A percentile compares a stretch with the other conserved stretches of the same genome.
These are phyloP conservation scores for Dasyurus viverrinus DNA, from an alignment of 2,113 vertebrate species.

Conservation along the genomic window DNA sequence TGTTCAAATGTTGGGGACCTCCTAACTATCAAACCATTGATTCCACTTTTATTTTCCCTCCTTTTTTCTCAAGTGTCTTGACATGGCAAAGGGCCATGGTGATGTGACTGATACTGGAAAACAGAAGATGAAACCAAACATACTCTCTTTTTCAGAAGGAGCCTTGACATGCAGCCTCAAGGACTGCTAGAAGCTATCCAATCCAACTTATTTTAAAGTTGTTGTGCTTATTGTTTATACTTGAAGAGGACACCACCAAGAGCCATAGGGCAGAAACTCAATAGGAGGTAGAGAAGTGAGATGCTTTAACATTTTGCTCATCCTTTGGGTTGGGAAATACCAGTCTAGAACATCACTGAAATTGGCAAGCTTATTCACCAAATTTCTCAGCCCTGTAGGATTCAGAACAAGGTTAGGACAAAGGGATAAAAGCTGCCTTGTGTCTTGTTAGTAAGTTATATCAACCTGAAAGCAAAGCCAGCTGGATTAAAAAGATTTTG, in stretches of 20 bases:
- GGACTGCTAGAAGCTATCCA: background rate
- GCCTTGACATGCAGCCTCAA: background rate
- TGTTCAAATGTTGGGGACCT: background rate
- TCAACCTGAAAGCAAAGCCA: background rate
- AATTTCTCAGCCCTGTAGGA: background rate
- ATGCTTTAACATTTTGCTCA: background rate
- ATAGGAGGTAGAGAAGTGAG: background rate
- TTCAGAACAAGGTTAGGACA: background rate
- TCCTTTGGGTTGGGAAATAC: background rate
- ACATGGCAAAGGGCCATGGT: background rate
- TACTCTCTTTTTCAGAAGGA: background rate
- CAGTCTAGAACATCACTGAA: background rate
- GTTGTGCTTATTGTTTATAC: too few species aligned
- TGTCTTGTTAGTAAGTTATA: constrained; percentile 5
- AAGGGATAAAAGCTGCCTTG: background rate
- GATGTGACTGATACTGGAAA: background rate
- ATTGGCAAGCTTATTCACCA: constrained; percentile 24
- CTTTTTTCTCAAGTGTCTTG: background rate
- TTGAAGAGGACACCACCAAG: background rate
- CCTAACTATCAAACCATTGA: background rate
- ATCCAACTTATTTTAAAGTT: background rate
- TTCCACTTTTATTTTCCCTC: background rate
- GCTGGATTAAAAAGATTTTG: background rate
- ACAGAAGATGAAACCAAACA: background rate
- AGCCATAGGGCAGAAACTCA: background rate